These are phyloP conservation scores for Drosophila fulvimacula DNA, from an alignment of 2,888 invertebrate genomes.

Conservation along the genomic window DNA sequence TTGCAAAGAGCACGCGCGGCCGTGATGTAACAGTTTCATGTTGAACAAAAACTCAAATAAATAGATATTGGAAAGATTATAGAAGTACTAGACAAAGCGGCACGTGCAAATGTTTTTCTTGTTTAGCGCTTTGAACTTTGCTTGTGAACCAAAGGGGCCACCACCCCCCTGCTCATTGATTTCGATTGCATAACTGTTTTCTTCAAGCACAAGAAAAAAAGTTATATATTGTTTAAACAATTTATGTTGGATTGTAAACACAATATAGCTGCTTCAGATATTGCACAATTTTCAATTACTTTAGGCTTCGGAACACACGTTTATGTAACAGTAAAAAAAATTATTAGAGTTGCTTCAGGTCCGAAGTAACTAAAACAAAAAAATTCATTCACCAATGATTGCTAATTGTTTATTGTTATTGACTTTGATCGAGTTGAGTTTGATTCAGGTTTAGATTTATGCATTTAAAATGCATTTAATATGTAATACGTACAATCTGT, in stretches of 20 bases:
- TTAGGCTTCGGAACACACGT: slow-evolving; percentile 28
- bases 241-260: slow-evolving; percentile 34
- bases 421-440: slow-evolving; percentile 24
- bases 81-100: slow-evolving; percentile 1
- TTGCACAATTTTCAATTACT: slow-evolving; percentile 10
- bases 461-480: slow-evolving; percentile 33
- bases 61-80: neutral
- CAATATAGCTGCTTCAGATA: slow-evolving; percentile 10
- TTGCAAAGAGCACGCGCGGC: slow-evolving; percentile 58
- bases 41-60: slow-evolving; percentile 5
- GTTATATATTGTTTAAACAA: slow-evolving; percentile 21
- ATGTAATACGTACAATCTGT: slow-evolving; percentile 80
- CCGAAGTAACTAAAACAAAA: slow-evolving; percentile 6
- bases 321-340: slow-evolving; percentile 61
- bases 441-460: slow-evolving; percentile 12
- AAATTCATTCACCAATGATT: slow-evolving; percentile 28
- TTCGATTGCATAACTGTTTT: slow-evolving; percentile 67
- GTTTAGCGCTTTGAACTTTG: slow-evolving; percentile 30
- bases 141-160: slow-evolving; percentile 6
- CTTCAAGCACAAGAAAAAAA: slow-evolving; percentile 42
- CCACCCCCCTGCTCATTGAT: neutral
- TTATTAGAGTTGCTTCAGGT: slow-evolving; percentile 6
- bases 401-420: slow-evolving; percentile 32
- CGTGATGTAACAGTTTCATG: slow-evolving; percentile 66
- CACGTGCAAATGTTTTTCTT: slow-evolving; percentile 39